Percentiles rank a stretch among this genome's conserved stretches.
phyloP scores from a whole-genome alignment of 2,797 vertebrate genomes.

The Psittacula derbiana region DNA sequence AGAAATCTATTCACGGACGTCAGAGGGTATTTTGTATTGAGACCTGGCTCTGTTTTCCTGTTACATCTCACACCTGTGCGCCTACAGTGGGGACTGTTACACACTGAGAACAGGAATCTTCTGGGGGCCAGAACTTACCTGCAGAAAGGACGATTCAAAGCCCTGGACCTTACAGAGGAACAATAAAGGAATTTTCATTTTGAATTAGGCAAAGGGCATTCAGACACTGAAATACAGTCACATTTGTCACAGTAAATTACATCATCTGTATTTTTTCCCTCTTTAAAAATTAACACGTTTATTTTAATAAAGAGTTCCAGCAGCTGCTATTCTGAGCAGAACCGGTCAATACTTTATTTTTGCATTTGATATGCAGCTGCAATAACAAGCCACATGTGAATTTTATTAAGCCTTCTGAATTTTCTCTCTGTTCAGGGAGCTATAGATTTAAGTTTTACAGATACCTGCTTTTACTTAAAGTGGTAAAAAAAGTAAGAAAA shows the following conservation, averaged over 20 bases:
- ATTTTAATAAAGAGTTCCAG: slow-evolving; percentile 18
- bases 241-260: slow-evolving; percentile 15
- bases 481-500: neutral
- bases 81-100: accelerated
- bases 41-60: neutral
- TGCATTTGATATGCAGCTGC: slow-evolving; percentile 37
- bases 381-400: slow-evolving; percentile 56
- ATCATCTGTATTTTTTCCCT: slow-evolving; percentile 9
- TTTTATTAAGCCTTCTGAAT: slow-evolving; percentile 49
- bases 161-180: neutral
- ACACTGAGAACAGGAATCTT: accelerated
- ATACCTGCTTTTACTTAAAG: slow-evolving; percentile 40
- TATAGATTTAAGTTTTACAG: slow-evolving; percentile 38
- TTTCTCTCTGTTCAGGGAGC: slow-evolving; percentile 42
- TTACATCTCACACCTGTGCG: neutral
- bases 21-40: neutral
- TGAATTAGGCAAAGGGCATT: neutral
- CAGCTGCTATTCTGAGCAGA: slow-evolving; percentile 36
- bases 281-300: slow-evolving; percentile 51
- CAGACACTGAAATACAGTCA: neutral
- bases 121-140: neutral
- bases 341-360: slow-evolving; percentile 42
- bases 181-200: neutral
- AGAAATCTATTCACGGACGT: neutral
- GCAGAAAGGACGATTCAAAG: neutral